Conservation (phyloP, 2,113 vertebrate species). For the Podarcis raffonei region DNA sequence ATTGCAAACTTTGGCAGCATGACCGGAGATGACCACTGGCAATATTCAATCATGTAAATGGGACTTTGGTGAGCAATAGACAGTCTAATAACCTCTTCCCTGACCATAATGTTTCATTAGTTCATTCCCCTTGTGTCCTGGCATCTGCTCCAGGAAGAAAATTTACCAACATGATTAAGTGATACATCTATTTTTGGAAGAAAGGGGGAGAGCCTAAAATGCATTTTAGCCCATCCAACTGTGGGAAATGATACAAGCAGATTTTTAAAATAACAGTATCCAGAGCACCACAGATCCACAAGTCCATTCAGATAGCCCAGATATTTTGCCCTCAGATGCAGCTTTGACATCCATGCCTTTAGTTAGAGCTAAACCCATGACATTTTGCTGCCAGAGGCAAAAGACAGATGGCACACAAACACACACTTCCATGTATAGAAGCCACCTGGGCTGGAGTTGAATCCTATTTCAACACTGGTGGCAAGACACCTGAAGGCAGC, state of each 20-base stretch:
- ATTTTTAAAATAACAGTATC: background rate
- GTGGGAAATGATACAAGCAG: conserved; percentile 2
- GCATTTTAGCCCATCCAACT: background rate
- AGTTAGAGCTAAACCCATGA: no score
- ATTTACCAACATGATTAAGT: conserved; percentile 3
- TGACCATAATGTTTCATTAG: background rate
- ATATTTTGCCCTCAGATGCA: background rate
- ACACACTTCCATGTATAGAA: no score
- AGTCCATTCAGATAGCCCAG: background rate
- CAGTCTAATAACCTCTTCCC: background rate
- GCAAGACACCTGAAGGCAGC: no score
- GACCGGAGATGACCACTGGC: background rate
- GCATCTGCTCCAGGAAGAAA: conserved; percentile 11
- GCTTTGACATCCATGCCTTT: background rate
- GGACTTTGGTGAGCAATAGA: background rate
- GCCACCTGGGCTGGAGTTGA: no score
- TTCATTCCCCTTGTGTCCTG: background rate
- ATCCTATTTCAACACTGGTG: no score
- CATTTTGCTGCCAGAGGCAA: no score
- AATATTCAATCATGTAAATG: background rate
- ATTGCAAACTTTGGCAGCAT: background rate
- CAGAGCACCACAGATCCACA: background rate
- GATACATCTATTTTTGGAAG: background rate
- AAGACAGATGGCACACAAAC: no score
- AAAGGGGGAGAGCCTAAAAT: background rate